Percentiles rank a stretch among this genome's conserved stretches.
phyloP scores from a whole-genome alignment of 1,140 invertebrate species.

The Ceratina calcarata region DNA sequence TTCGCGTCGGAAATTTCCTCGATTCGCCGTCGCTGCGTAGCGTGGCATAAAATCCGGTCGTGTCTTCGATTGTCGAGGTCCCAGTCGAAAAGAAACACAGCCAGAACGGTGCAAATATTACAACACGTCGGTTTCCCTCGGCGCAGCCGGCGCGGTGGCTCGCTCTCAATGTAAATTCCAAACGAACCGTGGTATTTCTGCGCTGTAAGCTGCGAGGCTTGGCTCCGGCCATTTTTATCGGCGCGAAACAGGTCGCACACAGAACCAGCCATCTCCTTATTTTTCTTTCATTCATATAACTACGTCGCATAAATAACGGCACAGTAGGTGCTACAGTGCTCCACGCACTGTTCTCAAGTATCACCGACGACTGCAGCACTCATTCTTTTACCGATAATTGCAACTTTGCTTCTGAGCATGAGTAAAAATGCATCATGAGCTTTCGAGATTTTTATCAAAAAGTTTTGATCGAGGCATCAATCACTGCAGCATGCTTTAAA shows the following conservation, averaged over 20 bases:
- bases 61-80: background rate
- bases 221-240: conserved; percentile 52
- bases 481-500: too few species aligned
- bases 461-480: too few species aligned
- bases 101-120: conserved; percentile 46
- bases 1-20: conserved; percentile 7
- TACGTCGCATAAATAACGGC: conserved; percentile 41
- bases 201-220: conserved; percentile 26
- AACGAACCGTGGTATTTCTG: conserved; percentile 31
- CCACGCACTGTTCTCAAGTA: background rate
- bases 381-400: background rate
- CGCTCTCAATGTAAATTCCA: conserved; percentile 49
- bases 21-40: background rate
- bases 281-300: conserved; percentile 56
- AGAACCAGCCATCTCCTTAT: conserved; percentile 51
- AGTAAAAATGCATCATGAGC: too few species aligned
- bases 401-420: too few species aligned
- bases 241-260: conserved; percentile 51
- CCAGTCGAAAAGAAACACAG: conserved; percentile 26
- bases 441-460: too few species aligned
- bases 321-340: conserved; percentile 14
- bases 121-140: conserved; percentile 33
- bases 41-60: background rate
- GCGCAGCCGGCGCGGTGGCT: conserved; percentile 5
- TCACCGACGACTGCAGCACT: conserved; percentile 13